A percentile compares a stretch with the other conserved stretches of the same genome.
Conservation (phyloP, 2,113 vertebrate genomes). For the Erythrolamprus reginae region DNA sequence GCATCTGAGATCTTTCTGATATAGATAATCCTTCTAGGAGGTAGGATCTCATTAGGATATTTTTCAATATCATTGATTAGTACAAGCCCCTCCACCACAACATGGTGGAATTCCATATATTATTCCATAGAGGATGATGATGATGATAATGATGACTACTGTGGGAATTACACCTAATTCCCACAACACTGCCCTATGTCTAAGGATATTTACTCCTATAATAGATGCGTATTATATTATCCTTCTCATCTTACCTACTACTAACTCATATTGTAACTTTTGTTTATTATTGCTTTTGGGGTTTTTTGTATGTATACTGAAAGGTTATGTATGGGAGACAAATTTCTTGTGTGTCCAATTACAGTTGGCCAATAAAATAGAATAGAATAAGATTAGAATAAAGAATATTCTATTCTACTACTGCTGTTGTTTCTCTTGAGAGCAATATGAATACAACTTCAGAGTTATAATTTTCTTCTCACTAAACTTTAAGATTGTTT, state of each 20-base stretch:
- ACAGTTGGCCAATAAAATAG: background rate
- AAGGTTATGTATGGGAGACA: background rate
- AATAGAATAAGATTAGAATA: too few species aligned
- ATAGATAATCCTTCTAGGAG: background rate
- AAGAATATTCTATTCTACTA: background rate
- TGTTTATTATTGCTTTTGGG: background rate
- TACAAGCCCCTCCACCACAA: background rate
- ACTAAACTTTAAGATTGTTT: background rate
- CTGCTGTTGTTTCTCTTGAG: background rate
- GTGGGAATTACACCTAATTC: background rate
- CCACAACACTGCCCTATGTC: background rate
- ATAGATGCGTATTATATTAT: background rate
- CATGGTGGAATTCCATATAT: background rate
- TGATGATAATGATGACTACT: background rate
- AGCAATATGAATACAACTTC: background rate
- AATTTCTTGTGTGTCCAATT: background rate
- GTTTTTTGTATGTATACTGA: background rate
- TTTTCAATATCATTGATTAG: background rate
- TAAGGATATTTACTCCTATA: background rate
- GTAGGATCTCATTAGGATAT: background rate
- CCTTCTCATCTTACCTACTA: background rate
- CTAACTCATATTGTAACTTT: background rate
- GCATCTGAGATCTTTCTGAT: background rate
- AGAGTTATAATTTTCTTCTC: constrained; percentile 29
- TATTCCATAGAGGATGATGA: background rate